These are phyloP conservation scores for Hedya salicella DNA, from an alignment of 2,888 invertebrate genomes.

Conservation along the genomic window DNA sequence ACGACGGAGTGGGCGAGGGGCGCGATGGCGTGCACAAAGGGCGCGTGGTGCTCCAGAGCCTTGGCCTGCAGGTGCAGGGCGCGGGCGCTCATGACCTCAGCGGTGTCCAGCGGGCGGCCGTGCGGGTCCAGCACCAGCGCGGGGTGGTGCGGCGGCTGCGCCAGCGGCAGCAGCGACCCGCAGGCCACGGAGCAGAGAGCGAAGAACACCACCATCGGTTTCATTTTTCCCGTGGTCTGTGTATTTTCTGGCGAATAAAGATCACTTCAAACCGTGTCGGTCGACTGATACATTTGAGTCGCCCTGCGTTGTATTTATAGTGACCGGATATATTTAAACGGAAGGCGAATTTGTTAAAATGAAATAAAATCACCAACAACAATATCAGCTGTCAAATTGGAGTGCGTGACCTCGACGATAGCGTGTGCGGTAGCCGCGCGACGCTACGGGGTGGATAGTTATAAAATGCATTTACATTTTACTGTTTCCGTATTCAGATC, in stretches of 20 bases:
- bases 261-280: slow-evolving; percentile 72
- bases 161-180: slow-evolving; percentile 79
- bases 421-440: slow-evolving; percentile 50
- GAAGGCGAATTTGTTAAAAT: slow-evolving; percentile 61
- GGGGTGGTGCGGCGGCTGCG: slow-evolving; percentile 77
- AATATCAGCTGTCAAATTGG: slow-evolving; percentile 79
- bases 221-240: slow-evolving; percentile 77
- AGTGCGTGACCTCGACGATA: slow-evolving; percentile 69
- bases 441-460: too few relatives aligned
- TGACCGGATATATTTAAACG: slow-evolving; percentile 45
- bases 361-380: slow-evolving; percentile 70
- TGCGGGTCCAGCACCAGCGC: slow-evolving; percentile 78
- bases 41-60: slow-evolving; percentile 68
- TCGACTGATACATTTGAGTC: slow-evolving; percentile 65
- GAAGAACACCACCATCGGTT: slow-evolving; percentile 86
- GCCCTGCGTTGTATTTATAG: slow-evolving; percentile 53
- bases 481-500: too few relatives aligned
- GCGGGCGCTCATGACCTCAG: slow-evolving; percentile 78
- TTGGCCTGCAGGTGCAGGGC: slow-evolving; percentile 80
- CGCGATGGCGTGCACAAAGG: slow-evolving; percentile 51
- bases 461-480: too few relatives aligned
- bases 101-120: slow-evolving; percentile 80
- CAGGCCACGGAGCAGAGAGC: slow-evolving; percentile 85
- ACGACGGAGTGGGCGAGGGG: slow-evolving; percentile 55
- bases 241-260: slow-evolving; percentile 64